A percentile compares a stretch with the other conserved stretches of the same genome.
Conservation (phyloP, 2,888 invertebrate species). For the Peribatodes rhomboidaria region DNA sequence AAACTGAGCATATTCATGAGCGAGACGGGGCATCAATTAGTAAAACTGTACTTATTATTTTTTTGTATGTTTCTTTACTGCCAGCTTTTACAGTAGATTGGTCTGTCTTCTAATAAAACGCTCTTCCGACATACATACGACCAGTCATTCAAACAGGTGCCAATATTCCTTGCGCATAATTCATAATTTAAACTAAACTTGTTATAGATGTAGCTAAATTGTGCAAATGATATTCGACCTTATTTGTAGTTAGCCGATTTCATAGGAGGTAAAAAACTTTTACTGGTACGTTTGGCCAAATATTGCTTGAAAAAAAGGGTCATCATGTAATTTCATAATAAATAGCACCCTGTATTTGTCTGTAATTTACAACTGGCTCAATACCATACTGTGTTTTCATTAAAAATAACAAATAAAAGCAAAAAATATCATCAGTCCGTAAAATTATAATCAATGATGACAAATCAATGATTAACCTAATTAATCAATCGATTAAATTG, state of each 20-base stretch:
- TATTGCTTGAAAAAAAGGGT: conserved; percentile 23
- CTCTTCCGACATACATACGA: too few species aligned
- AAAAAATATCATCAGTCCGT: conserved; percentile 64
- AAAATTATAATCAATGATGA: conserved; percentile 60
- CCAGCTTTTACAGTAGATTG: background rate
- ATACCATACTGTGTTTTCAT: conserved; percentile 2
- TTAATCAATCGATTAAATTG: conserved; percentile 59
- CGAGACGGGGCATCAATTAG: too few species aligned
- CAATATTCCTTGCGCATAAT: too few species aligned
- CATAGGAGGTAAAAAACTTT: background rate
- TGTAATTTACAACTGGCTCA: background rate
- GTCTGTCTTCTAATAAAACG: background rate
- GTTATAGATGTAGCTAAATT: background rate
- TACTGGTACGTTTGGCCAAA: conserved; percentile 33
- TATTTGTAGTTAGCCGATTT: background rate
- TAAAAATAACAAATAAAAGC: conserved; percentile 6
- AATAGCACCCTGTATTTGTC: conserved; percentile 14
- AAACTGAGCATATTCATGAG: too few species aligned
- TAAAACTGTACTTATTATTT: too few species aligned
- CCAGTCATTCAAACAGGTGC: too few species aligned
- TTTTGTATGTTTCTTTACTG: background rate
- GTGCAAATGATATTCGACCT: conserved; percentile 1
- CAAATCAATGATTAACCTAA: conserved; percentile 14
- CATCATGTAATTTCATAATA: background rate
- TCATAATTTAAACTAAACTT: background rate